A percentile compares a stretch with the other conserved stretches of the same genome.
Conservation (phyloP, 37 sponge, comb jelly and placozoan species). For the Crambe crambe region DNA sequence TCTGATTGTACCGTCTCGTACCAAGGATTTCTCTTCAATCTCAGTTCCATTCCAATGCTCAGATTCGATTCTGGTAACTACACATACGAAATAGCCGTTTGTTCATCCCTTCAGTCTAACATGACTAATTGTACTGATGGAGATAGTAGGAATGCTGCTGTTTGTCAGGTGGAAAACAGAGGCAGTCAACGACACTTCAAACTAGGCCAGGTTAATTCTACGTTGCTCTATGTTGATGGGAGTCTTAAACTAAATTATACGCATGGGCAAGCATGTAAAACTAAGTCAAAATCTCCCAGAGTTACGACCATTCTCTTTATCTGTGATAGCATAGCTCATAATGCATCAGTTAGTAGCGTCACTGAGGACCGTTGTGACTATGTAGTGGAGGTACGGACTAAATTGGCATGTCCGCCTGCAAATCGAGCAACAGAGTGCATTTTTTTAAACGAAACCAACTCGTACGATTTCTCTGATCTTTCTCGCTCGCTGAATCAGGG, state of each 20-base stretch:
- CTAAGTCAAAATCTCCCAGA: background rate
- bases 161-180: conserved; percentile 40
- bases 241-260: conserved; percentile 37
- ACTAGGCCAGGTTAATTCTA: conserved; percentile 37
- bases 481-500: conserved; percentile 7
- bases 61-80: conserved; percentile 24
- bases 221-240: conserved; percentile 55
- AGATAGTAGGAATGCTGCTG: conserved; percentile 1
- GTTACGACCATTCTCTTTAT: conserved; percentile 49
- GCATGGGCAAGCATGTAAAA: conserved; percentile 25
- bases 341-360: conserved; percentile 17
- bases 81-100: conserved; percentile 50
- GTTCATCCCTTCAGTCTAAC: conserved; percentile 7
- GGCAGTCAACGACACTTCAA: background rate
- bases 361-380: conserved; percentile 64
- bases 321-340: conserved; percentile 50
- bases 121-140: background rate
- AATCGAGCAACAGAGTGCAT: conserved; percentile 52
- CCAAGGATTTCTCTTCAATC: conserved; percentile 47
- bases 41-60: conserved; percentile 31
- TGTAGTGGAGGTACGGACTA: conserved; percentile 42
- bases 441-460: background rate
- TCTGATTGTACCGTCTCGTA: conserved; percentile 54
- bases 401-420: conserved; percentile 66
- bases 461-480: conserved; percentile 53